Percentiles rank a stretch among this genome's conserved stretches.
Evolutionary conservation across 2,113 vertebrate genomes (phyloP).

Genomic region (Marcusenius ussheri): DNA sequence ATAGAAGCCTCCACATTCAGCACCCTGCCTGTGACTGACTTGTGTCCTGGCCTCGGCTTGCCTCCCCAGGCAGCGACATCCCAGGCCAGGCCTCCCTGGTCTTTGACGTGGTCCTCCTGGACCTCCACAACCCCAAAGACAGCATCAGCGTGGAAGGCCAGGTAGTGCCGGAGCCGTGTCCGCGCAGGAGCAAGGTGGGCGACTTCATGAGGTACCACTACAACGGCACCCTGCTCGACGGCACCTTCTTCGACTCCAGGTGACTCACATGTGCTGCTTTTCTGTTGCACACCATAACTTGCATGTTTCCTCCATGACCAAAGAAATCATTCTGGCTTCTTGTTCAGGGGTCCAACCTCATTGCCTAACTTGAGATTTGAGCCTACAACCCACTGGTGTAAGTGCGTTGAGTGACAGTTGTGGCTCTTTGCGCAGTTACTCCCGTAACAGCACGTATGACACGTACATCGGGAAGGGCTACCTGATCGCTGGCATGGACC

Average conservation of each 20-base stretch:
- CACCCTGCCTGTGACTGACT: not conserved
- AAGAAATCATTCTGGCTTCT: not conserved
- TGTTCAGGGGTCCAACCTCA: not conserved
- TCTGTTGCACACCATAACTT: not conserved
- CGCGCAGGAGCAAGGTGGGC: constrained; percentile 66
- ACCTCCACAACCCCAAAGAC: constrained; percentile 94
- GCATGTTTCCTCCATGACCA: not conserved
- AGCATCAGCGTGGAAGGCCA: constrained; percentile 71
- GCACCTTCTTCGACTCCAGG: constrained; percentile 94
- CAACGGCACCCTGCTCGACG: constrained; percentile 86
- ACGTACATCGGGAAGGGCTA: constrained; percentile 91
- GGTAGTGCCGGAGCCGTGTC: constrained; percentile 66
- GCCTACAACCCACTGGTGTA: not conserved
- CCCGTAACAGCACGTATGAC: constrained; percentile 85
- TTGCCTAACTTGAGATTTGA: not conserved
- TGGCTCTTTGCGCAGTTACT: constrained; percentile 67
- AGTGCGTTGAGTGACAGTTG: not conserved
- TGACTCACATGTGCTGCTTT: constrained; percentile 33
- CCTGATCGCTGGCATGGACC: constrained; percentile 91
- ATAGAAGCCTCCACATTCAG: not conserved
- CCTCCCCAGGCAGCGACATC: constrained; percentile 79
- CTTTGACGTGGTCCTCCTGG: constrained; percentile 83
- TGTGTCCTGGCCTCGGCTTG: not conserved
- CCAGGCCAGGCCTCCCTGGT: constrained; percentile 89
- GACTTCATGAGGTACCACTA: constrained; percentile 96